Evolutionary conservation across 1,140 invertebrate species (phyloP).

Genomic region (Maniola jurtina): DNA sequence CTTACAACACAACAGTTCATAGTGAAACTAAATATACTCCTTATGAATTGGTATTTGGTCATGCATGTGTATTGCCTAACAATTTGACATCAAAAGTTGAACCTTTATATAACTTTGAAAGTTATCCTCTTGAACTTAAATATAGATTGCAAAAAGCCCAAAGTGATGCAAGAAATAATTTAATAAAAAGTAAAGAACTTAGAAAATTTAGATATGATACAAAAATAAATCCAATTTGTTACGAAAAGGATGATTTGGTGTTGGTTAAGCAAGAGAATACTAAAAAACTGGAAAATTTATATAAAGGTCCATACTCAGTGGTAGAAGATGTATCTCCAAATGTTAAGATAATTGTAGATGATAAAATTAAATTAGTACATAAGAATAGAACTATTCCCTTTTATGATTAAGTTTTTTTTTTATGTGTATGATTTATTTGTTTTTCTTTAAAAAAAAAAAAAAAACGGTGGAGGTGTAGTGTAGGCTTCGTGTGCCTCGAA

Average conservation of each 20-base stretch:
- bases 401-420: too few species aligned
- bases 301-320: conserved; percentile 24
- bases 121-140: conserved; percentile 29
- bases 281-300: conserved; percentile 20
- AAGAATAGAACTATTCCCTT: conserved; percentile 20
- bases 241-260: conserved; percentile 18
- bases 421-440: too few species aligned
- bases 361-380: conserved; percentile 24
- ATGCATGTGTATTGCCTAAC: conserved; percentile 18
- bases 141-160: conserved; percentile 25
- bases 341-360: conserved; percentile 23
- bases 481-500: too few species aligned
- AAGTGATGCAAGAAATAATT: conserved; percentile 23
- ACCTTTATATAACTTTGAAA: conserved; percentile 27
- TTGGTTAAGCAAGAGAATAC: conserved; percentile 24
- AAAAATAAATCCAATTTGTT: conserved; percentile 18
- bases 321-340: conserved; percentile 21
- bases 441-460: too few species aligned
- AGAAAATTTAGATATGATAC: conserved; percentile 23
- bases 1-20: conserved; percentile 29
- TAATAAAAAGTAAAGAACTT: conserved; percentile 12
- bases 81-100: conserved; percentile 23
- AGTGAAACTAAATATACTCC: conserved; percentile 27
- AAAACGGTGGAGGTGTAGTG: too few species aligned
- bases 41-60: conserved; percentile 28